A percentile compares a stretch with the other conserved stretches of the same genome.
phyloP scores from a whole-genome alignment of 2,113 vertebrate species.

The Xenopus tropicalis region DNA sequence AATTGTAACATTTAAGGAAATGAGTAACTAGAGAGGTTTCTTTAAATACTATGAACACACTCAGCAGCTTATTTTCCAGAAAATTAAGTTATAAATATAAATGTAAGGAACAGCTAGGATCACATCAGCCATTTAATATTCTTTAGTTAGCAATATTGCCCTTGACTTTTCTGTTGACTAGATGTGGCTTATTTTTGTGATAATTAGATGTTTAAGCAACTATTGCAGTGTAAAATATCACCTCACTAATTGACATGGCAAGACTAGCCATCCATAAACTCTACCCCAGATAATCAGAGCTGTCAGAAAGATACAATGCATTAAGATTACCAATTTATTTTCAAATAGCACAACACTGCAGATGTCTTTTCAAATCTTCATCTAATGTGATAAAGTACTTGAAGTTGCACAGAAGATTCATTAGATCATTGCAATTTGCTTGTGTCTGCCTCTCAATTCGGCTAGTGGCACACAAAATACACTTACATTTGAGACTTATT shows the following conservation, averaged over 20 bases:
- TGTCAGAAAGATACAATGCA: slow-evolving; percentile 25
- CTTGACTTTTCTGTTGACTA: background rate
- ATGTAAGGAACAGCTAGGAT: no score
- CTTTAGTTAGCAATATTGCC: background rate
- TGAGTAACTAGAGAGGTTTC: no score
- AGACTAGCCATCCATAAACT: slow-evolving; percentile 22
- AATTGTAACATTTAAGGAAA: no score
- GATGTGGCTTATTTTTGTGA: slow-evolving; percentile 30
- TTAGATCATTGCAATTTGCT: slow-evolving; percentile 44
- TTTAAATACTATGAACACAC: no score
- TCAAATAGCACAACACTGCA: slow-evolving; percentile 31
- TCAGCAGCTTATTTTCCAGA: no score
- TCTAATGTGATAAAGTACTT: slow-evolving; percentile 44
- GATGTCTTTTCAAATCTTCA: slow-evolving; percentile 36
- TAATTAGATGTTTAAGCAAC: slow-evolving; percentile 37
- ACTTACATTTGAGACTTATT: slow-evolving; percentile 43
- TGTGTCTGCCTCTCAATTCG: slow-evolving; percentile 32
- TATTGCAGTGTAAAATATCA: slow-evolving; percentile 13
- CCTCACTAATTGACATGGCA: slow-evolving; percentile 36
- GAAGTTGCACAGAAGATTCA: slow-evolving; percentile 18
- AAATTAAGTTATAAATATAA: no score
- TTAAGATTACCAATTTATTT: slow-evolving; percentile 19
- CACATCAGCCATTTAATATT: background rate
- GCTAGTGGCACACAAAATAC: slow-evolving; percentile 33
- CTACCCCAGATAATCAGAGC: slow-evolving; percentile 4